Percentiles rank a stretch among this genome's conserved stretches.
Conservation (phyloP, 2,113 vertebrate genomes). For the Varanus komodoensis region DNA sequence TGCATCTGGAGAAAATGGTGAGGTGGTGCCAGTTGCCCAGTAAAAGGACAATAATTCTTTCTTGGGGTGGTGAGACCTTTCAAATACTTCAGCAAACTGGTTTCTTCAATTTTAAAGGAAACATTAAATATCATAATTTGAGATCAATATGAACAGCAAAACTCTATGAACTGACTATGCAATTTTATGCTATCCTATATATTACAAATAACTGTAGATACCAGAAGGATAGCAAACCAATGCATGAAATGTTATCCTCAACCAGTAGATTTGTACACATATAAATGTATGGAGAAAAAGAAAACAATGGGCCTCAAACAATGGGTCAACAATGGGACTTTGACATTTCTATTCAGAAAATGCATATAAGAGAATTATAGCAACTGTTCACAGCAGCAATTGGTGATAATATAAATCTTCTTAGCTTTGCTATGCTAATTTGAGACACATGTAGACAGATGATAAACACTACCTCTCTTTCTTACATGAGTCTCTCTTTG, state of each 20-base stretch:
- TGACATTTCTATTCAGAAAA: not conserved
- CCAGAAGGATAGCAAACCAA: not conserved
- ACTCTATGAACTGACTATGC: not conserved
- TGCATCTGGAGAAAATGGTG: not conserved
- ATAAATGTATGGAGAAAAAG: not conserved
- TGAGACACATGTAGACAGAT: not conserved
- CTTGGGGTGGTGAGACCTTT: not conserved
- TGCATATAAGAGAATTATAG: not conserved
- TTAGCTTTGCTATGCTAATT: not conserved
- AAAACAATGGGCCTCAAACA: not conserved
- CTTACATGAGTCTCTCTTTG: not conserved
- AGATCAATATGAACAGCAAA: not conserved
- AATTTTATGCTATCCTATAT: too few species aligned
- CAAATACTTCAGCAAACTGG: slow-evolving; percentile 28
- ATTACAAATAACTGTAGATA: not conserved
- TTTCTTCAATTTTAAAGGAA: slow-evolving; percentile 12
- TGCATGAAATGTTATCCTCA: not conserved
- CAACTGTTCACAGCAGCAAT: not conserved
- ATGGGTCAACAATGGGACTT: not conserved
- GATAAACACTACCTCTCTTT: not conserved
- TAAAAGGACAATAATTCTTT: not conserved
- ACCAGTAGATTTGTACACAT: not conserved
- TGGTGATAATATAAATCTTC: not conserved
- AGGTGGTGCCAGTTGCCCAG: not conserved
- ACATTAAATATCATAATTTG: too few species aligned